Percentiles rank a stretch among this genome's conserved stretches.
Evolutionary conservation across 2,113 vertebrate species (phyloP).

Genomic region (Podocnemis expansa): DNA sequence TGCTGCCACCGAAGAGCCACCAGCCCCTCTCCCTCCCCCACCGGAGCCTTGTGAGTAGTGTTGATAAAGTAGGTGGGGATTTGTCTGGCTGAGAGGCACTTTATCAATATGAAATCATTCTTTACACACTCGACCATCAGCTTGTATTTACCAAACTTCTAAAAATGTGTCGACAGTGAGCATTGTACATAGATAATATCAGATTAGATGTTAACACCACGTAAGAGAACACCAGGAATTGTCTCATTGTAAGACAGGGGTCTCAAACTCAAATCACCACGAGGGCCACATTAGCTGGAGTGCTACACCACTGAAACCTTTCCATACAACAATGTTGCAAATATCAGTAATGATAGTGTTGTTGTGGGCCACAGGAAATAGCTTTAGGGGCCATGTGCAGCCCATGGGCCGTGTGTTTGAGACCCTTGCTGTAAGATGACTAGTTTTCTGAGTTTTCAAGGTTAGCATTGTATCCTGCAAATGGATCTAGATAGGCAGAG

Average conservation of each 20-base stretch:
- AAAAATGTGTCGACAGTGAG: background rate
- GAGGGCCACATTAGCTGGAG: no score
- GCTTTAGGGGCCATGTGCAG: no score
- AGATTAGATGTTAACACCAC: background rate
- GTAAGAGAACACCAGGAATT: background rate
- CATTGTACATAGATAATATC: background rate
- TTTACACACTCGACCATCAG: background rate
- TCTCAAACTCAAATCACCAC: no score
- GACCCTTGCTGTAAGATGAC: background rate
- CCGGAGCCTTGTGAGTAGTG: conserved; percentile 85
- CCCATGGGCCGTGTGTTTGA: no score
- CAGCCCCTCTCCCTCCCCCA: conserved; percentile 79
- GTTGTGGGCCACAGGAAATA: no score
- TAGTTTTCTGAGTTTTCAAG: background rate
- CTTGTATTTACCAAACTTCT: background rate
- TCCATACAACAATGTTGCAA: no score
- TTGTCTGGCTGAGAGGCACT: background rate
- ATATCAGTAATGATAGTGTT: no score
- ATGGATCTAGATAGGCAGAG: background rate
- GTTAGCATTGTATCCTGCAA: background rate
- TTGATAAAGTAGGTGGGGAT: background rate
- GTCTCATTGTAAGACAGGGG: background rate
- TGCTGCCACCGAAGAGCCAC: conserved; percentile 85
- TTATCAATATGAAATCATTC: fast-evolving
- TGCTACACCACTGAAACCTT: no score